phyloP scores from a whole-genome alignment of 2,113 vertebrate genomes.

The Ranitomeya variabilis region DNA sequence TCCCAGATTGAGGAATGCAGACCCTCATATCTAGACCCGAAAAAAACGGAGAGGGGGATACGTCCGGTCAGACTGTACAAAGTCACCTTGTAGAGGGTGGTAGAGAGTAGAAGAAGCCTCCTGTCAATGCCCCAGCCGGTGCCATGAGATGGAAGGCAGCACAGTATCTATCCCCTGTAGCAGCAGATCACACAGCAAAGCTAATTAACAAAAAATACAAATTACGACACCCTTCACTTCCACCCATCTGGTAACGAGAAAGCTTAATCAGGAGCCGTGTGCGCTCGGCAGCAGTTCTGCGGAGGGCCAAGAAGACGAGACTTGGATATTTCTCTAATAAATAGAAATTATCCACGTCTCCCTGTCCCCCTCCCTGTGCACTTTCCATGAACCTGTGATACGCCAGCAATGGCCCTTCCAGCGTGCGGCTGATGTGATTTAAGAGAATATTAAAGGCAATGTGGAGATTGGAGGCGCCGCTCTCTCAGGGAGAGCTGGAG shows the following conservation, averaged over 20 bases:
- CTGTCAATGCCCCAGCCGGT: constrained; percentile 47
- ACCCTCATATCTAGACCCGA: constrained; percentile 12
- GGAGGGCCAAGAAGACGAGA: constrained; percentile 62
- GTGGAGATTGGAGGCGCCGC: constrained; percentile 92
- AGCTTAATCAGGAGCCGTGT: constrained; percentile 48
- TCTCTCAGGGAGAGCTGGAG: constrained; percentile 87
- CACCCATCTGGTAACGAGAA: constrained; percentile 56
- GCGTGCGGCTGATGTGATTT: constrained; percentile 84
- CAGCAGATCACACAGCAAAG: constrained; percentile 56
- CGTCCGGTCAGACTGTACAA: constrained; percentile 30
- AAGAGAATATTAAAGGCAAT: constrained; percentile 92
- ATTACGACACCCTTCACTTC: constrained; percentile 58
- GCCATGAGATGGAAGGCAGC: constrained; percentile 42
- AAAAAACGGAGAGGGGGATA: neutral
- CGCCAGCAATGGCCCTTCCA: constrained; percentile 81
- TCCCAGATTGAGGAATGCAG: constrained; percentile 64
- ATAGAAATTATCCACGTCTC: constrained; percentile 68
- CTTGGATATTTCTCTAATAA: constrained; percentile 71
- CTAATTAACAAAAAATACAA: constrained; percentile 58
- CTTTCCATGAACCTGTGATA: constrained; percentile 90
- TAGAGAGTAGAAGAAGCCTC: constrained; percentile 46
- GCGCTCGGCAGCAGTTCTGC: constrained; percentile 49
- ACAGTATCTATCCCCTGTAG: constrained; percentile 52
- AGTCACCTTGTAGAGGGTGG: constrained; percentile 52
- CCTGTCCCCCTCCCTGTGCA: constrained; percentile 71